Evolutionary conservation across 2,797 vertebrate genomes (phyloP), one percentile per base, ranked within the genome.

Genomic region (Cossypha heuglini): DNA sequence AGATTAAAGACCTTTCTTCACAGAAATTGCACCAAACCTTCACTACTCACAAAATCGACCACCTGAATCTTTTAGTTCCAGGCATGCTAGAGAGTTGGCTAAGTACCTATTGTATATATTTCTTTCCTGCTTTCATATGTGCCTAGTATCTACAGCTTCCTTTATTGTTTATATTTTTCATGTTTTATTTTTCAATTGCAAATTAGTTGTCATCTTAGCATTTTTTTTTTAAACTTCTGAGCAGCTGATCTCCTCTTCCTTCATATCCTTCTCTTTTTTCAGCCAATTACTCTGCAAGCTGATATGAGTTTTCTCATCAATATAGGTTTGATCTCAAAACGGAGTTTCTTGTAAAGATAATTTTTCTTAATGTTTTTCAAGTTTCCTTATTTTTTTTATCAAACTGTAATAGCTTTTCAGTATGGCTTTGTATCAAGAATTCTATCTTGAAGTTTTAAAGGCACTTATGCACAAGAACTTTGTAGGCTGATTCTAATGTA

Each of bases 231-330:
- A 73, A 43, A 16, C 14, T 66, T 61, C 49, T 43, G 10, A 92
- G 16, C 10, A 76, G 7, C 16, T 71, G 40, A 63, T 58, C 14
- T 78, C 61, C 3, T 54, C 11, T 54, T 59, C 31, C 28, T 74
- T 82, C n/a, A 17, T 16, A 35, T 1, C 2, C 4, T 38, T 46
- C 9, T 61, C 15, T 45, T 67, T 55, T 61, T 77, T 26, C 38
- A 76, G 5, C 2, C 18, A 58, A 5, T 58, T 1, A 0, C 4
- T 72, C 19, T 59, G 13, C 0, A 0, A 72, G 5, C 10, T 69
- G 5, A 1, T 54, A 24, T 11, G 13, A 86, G 4, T 28, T 51
- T 86, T 67, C 15, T 64, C 26, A 33, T 54, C 22, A 40, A 1
- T 29, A 8, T 42, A 49, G 9, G 5, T 73, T 90, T 94, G 43